phyloP scores from a whole-genome alignment of 2,888 invertebrate species.

The Spodoptera littoralis region DNA sequence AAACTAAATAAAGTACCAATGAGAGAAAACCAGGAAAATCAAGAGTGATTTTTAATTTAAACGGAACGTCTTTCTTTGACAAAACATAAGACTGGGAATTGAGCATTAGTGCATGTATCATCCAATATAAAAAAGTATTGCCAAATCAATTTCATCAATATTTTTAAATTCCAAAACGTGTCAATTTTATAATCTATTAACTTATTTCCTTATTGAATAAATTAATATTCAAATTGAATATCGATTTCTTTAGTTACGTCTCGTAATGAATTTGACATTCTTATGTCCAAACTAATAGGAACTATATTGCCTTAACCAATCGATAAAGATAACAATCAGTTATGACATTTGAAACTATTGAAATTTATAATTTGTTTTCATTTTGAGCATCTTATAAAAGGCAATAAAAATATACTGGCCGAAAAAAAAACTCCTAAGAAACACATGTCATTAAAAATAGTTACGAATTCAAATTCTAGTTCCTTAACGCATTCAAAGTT shows the following conservation, averaged over 20 bases:
- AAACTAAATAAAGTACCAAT: too few species aligned
- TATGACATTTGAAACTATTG: slow-evolving; percentile 6
- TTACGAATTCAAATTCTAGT: too few species aligned
- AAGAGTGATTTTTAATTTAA: too few species aligned
- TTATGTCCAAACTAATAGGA: slow-evolving; percentile 19
- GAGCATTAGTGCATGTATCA: neutral
- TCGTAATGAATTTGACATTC: slow-evolving; percentile 53
- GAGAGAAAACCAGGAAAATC: neutral
- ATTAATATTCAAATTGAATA: slow-evolving; percentile 53
- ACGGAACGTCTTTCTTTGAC: too few species aligned
- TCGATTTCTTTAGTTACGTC: slow-evolving; percentile 51
- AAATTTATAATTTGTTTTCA: too few species aligned
- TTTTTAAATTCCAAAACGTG: slow-evolving; percentile 21
- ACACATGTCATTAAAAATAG: too few species aligned
- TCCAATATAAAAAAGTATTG: neutral
- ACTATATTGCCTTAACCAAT: slow-evolving; percentile 17
- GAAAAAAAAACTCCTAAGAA: too few species aligned
- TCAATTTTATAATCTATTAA: slow-evolving; percentile 40
- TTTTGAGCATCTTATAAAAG: too few species aligned
- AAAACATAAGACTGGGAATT: neutral
- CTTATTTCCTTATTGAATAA: slow-evolving; percentile 45
- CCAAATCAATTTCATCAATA: slow-evolving; percentile 13
- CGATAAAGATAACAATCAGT: slow-evolving; percentile 10
- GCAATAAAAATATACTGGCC: too few species aligned
- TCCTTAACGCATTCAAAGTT: too few species aligned